Percentiles rank a stretch among this genome's conserved stretches.
These are phyloP conservation scores for Galemys pyrenaicus DNA, from an alignment of 2,113 vertebrate genomes.

Conservation along the genomic window DNA sequence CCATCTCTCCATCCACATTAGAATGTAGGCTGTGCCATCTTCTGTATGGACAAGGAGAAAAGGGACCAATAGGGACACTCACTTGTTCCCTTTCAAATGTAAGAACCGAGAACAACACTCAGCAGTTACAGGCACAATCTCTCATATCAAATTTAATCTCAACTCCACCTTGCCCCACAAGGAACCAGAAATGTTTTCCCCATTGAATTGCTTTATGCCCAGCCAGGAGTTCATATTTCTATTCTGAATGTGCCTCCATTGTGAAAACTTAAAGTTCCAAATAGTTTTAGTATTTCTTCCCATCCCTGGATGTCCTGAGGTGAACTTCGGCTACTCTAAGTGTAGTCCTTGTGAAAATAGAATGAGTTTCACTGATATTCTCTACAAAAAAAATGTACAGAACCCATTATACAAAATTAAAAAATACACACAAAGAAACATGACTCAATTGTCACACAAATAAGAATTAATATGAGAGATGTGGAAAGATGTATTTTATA, in stretches of 20 bases:
- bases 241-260: background rate
- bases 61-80: background rate
- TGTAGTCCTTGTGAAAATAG: background rate
- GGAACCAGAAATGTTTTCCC: background rate
- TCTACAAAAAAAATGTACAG: background rate
- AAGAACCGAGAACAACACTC: background rate
- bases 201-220: background rate
- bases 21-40: accelerated
- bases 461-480: background rate
- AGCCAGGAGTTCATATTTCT: background rate
- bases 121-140: background rate
- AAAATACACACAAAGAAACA: background rate
- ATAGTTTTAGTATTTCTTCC: background rate
- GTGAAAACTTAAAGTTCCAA: background rate
- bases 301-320: background rate
- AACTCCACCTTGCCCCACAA: background rate
- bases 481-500: no score
- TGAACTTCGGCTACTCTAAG: background rate
- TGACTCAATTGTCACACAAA: background rate
- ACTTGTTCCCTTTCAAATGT: no score
- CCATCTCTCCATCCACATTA: accelerated
- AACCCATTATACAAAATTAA: background rate
- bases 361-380: background rate
- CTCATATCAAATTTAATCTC: background rate
- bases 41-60: background rate